phyloP scores from a whole-genome alignment of 2,888 invertebrate species.

The Lasioglossum morio region DNA sequence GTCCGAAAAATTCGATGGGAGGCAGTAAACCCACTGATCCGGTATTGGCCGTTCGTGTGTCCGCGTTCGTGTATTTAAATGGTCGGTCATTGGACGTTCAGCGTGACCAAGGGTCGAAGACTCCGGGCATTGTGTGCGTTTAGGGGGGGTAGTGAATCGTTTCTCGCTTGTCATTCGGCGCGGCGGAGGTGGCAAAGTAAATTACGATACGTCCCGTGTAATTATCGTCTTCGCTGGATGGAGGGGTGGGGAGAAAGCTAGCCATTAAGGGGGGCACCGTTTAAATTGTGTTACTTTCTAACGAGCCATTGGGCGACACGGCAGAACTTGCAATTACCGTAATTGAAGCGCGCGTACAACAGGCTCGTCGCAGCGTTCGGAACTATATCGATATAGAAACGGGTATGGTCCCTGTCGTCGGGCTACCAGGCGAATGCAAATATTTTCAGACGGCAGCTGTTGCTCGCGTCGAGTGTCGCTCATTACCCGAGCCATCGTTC shows the following conservation, averaged over 20 bases:
- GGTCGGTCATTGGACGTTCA: not conserved
- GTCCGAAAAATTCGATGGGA: not conserved
- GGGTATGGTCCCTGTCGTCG: not conserved
- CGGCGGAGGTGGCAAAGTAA: not conserved
- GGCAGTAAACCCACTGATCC: not conserved
- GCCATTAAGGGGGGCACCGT: conserved; percentile 2
- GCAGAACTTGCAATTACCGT: conserved; percentile 46
- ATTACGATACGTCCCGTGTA: conserved; percentile 25
- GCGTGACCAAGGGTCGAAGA: not conserved
- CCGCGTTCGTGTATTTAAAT: not conserved
- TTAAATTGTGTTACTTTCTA: conserved; percentile 54
- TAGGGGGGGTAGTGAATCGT: not conserved
- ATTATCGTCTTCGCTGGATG: conserved; percentile 20
- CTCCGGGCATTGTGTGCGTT: not conserved
- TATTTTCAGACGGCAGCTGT: conserved; percentile 49
- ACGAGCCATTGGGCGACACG: conserved; percentile 29
- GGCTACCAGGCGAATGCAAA: conserved; percentile 12
- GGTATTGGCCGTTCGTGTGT: not conserved
- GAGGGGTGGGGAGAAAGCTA: not conserved
- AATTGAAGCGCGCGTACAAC: conserved; percentile 39
- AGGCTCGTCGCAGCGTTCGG: not conserved
- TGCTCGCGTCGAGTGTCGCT: conserved; percentile 40
- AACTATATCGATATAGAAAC: conserved; percentile 25
- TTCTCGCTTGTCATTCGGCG: not conserved
- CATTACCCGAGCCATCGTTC: conserved; percentile 28